Base-by-base conservation (phyloP, 2,113 vertebrate species). In the Catharus fuscescens region DNA sequence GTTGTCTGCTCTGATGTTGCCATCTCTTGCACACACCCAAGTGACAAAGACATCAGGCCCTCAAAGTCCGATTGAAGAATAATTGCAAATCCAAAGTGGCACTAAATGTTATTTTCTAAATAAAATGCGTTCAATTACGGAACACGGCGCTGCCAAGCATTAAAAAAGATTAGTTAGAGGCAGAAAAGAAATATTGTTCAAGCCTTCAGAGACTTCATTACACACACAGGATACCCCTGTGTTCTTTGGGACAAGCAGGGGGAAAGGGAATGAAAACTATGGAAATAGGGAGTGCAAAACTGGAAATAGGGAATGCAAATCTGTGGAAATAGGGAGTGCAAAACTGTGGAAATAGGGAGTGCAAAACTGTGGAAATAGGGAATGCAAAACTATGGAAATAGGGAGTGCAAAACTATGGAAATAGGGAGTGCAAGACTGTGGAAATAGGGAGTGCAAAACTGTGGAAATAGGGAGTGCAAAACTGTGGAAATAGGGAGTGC, bases 51-150 rank as follows among this genome's bases (percentile, higher is more conserved):
- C 82, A 96, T 96, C 94, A 92, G 93, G 64, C 74, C 81, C 95
- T 96, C 67, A 42, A 96, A 86, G 67, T 95, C 96, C 86, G 60
- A 98, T n/a, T 97, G 97, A 97, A 97, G 97, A 95, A 97, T 97
- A 98, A 98, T 93, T 98, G 96, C 96, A 98, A 98, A 97, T 91
- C 96, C 97, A 92, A 97, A 98, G 97, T 96, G 96, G 93, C 96
- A 93, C 81, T 96, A 97, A 97, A 97, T 62, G 91, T 88, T 97
- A 96, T 65, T 96, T 97, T 97, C 96, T 96, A 98, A 98, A 97
- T 96, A 97, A 98, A 97, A 97, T 40, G 64, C 96, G 72, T 95
- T 97, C 81, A 85, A 76, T 96, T 94, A 96, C 83, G 44, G 95
- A 95, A 80, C 83, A 86, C 6, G 61, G 88, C 76, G 70, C 92